Percentiles rank a stretch among this genome's conserved stretches.
Conservation (phyloP, 2,888 invertebrate genomes). For the Oscheius onirici region DNA sequence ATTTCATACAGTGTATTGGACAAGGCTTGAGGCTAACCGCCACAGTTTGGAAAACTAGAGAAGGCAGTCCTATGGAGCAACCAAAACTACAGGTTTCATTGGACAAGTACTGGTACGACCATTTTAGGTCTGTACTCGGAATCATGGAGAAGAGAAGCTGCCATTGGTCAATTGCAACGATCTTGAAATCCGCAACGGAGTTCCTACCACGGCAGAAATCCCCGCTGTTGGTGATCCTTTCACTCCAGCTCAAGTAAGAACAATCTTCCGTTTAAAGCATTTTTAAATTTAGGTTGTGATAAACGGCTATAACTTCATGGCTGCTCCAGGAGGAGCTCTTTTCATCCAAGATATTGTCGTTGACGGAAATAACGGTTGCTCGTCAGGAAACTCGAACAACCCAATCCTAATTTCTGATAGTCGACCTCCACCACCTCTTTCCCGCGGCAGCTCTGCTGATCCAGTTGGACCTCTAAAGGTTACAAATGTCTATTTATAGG, state of each 20-base stretch:
- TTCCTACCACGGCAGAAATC: conserved; percentile 52
- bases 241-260: conserved; percentile 50
- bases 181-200: conserved; percentile 60
- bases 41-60: conserved; percentile 55
- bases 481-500: background rate
- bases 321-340: conserved; percentile 56
- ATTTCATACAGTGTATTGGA: conserved; percentile 54
- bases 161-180: conserved; percentile 57
- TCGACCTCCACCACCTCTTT: background rate
- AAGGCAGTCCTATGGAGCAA: conserved; percentile 45
- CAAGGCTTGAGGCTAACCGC: conserved; percentile 48
- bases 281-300: conserved; percentile 47
- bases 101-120: background rate
- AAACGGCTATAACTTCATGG: conserved; percentile 60
- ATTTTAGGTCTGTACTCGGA: conserved; percentile 53
- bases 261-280: background rate
- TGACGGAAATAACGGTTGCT: conserved; percentile 45
- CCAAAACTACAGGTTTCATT: conserved; percentile 55
- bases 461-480: conserved; percentile 43
- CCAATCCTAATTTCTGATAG: conserved; percentile 43
- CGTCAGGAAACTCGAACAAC: conserved; percentile 36
- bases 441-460: conserved; percentile 17
- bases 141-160: conserved; percentile 53
- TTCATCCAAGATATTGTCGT: conserved; percentile 61
- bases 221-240: conserved; percentile 51